Evolutionary conservation across 1,140 invertebrate species (phyloP), one percentile per base, ranked within the genome.

Genomic region (Dermatophagoides farinae): DNA sequence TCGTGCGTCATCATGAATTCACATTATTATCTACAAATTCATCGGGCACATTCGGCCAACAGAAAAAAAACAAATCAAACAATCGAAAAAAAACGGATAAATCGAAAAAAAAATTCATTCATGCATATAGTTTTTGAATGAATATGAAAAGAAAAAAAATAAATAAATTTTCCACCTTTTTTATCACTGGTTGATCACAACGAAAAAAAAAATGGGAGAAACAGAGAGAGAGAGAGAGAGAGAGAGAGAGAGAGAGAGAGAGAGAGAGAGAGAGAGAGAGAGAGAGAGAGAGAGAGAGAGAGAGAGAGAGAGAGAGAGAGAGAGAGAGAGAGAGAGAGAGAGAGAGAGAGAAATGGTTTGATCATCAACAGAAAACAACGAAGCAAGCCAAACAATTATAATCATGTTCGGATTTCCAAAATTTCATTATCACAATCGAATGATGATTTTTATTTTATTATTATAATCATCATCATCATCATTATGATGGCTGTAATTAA

Each of bases 181-280:
- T 31, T 31, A 4, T 31, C 8, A 2, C 31, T 31, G 31, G 31
- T 8, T 31, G 31, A 31, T 31, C 31, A n/a, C n/a, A 31, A 31
- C 31, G 31, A 31, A 31, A 4, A 31, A 31, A 31, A 31, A 31
- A 31, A 8, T 2, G 2, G 8, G 31, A 31, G 31, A 31, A 31
- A 31, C 31, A 31, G 8, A n/a, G n/a, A n/a, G n/a, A n/a, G n/a
- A n/a, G n/a, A n/a, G n/a, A 25, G 23, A 25, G 41, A 43, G 41
- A 43, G 16, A 50, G 16, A 50, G 16, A 18, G 49, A 50, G 49
- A 50, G 49, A 50, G 16, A 50, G 22, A 16, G 49, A 50, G 49
- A 50, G 49, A 50, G 16, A 50, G 49, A 50, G 49, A 50, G 49
- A 50, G 49, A 50, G 49, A 50, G 49, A 50, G 49, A 50, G 49